These are phyloP conservation scores for Zaprionus kolodkinae DNA, from an alignment of 1,140 invertebrate genomes.

Conservation along the genomic window DNA sequence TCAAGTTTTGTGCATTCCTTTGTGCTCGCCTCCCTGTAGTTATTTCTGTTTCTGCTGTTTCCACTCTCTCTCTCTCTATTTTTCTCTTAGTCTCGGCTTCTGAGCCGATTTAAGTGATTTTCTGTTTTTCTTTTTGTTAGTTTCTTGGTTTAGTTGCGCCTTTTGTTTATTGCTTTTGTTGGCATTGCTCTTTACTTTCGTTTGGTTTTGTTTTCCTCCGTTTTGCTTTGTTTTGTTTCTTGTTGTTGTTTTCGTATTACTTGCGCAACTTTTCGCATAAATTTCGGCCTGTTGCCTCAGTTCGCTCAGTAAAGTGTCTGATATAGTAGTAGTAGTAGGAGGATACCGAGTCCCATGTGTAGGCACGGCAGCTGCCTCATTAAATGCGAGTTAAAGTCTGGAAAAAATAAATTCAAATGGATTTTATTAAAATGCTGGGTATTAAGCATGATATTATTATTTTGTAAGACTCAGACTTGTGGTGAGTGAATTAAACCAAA, in stretches of 20 bases:
- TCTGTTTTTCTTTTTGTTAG: slow-evolving; percentile 44
- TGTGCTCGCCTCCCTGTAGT: slow-evolving; percentile 11
- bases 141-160: slow-evolving; percentile 41
- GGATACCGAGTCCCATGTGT: slow-evolving; percentile 62
- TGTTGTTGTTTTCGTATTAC: slow-evolving; percentile 67
- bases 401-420: slow-evolving; percentile 56
- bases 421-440: slow-evolving; percentile 54
- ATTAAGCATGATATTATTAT: not conserved
- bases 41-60: not conserved
- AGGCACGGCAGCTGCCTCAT: slow-evolving; percentile 59
- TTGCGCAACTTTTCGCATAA: slow-evolving; percentile 75
- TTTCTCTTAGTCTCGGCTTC: not conserved
- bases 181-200: slow-evolving; percentile 55
- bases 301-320: slow-evolving; percentile 53
- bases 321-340: slow-evolving; percentile 20
- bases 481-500: not conserved
- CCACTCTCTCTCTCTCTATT: slow-evolving; percentile 21
- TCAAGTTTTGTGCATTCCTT: slow-evolving; percentile 41
- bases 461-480: no score
- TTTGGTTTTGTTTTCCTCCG: slow-evolving; percentile 44
- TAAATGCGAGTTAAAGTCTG: slow-evolving; percentile 68
- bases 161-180: slow-evolving; percentile 66
- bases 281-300: slow-evolving; percentile 73
- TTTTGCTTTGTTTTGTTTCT: slow-evolving; percentile 37
- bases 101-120: slow-evolving; percentile 69